phyloP scores from a whole-genome alignment of 1,140 invertebrate genomes.

The Trissolcus basalis region DNA sequence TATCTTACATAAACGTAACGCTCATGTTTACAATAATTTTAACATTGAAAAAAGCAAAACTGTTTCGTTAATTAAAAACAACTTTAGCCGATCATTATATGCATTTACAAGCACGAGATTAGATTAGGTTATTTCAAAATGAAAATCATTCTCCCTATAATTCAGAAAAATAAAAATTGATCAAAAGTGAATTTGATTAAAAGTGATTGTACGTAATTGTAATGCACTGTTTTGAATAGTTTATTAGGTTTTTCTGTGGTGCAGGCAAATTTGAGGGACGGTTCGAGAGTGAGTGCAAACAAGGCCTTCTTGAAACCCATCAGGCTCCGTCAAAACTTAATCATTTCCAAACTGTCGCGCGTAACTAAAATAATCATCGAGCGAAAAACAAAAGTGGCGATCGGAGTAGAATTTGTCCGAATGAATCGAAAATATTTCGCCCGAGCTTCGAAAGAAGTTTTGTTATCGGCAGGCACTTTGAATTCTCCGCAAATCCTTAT shows the following conservation, averaged over 20 bases:
- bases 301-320: constrained; percentile 82
- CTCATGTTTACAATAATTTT: no score
- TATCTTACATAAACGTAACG: no score
- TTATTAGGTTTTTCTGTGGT: constrained; percentile 80
- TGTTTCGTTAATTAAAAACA: no score
- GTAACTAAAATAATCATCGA: constrained; percentile 83
- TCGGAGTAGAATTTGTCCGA: constrained; percentile 82
- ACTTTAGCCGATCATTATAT: no score
- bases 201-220: no score
- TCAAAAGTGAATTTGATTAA: constrained; percentile 3
- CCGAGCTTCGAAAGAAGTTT: constrained; percentile 77
- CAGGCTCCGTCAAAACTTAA: constrained; percentile 81
- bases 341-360: constrained; percentile 81
- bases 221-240: constrained; percentile 36
- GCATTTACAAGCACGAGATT: no score
- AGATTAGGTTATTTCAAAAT: no score
- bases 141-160: no score
- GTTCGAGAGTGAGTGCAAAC: constrained; percentile 82
- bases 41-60: no score
- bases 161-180: constrained; percentile 18
- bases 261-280: constrained; percentile 84
- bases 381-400: constrained; percentile 77
- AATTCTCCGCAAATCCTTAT: constrained; percentile 80
- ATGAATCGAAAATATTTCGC: constrained; percentile 73
- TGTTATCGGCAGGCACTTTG: constrained; percentile 78